phyloP scores from a whole-genome alignment of 2,888 invertebrate genomes.

The Synanthedon vespiformis region DNA sequence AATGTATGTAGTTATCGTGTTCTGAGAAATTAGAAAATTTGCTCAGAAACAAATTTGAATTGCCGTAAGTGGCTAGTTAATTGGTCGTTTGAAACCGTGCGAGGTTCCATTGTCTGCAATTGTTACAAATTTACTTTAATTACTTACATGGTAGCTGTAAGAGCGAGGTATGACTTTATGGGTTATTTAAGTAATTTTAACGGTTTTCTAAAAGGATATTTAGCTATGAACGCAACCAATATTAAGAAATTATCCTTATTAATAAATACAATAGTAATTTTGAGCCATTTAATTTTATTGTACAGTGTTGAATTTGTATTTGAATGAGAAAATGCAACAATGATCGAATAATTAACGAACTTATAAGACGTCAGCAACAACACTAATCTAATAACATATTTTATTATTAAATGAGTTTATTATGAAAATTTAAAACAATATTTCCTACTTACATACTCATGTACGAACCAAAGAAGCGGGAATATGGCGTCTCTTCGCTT shows the following conservation, averaged over 20 bases:
- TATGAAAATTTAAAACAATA: too few species aligned
- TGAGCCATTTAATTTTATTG: too few species aligned
- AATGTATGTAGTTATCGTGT: not conserved
- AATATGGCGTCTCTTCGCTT: conserved; percentile 1
- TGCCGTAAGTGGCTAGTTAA: not conserved
- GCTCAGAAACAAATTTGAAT: not conserved
- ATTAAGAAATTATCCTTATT: too few species aligned
- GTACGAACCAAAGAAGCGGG: not conserved
- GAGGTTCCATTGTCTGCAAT: not conserved
- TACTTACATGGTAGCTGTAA: not conserved
- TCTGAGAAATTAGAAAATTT: not conserved
- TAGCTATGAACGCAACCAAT: too few species aligned
- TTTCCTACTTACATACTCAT: too few species aligned
- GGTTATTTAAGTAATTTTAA: not conserved
- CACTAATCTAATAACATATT: too few species aligned
- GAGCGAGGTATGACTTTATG: not conserved
- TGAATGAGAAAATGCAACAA: too few species aligned
- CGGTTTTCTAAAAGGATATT: not conserved
- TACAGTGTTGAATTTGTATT: too few species aligned
- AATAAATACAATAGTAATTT: too few species aligned
- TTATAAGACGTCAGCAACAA: too few species aligned
- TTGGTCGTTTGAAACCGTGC: not conserved
- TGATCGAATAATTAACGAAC: too few species aligned
- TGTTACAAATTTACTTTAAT: not conserved
- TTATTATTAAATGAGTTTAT: too few species aligned